A percentile compares a stretch with the other conserved stretches of the same genome.
phyloP scores from a whole-genome alignment of 2,888 invertebrate genomes.

The Pediacus dermestoides region DNA sequence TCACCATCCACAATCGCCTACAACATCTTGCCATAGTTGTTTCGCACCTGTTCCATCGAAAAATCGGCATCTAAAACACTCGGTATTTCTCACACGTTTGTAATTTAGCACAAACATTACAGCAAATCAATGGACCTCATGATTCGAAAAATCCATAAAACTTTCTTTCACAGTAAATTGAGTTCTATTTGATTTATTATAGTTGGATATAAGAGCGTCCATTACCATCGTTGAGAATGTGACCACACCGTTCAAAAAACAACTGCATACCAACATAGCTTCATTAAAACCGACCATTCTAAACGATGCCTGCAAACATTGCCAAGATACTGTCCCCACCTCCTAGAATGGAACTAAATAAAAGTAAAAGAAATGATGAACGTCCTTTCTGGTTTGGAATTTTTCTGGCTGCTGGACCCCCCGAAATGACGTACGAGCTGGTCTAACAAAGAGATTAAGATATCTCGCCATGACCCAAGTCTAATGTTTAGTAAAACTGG shows the following conservation, averaged over 20 bases:
- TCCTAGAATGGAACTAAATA: not conserved
- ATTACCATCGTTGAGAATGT: conserved; percentile 2
- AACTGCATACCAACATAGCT: too few species aligned
- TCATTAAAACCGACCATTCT: conserved; percentile 3
- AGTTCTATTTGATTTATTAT: conserved; percentile 3
- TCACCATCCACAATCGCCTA: too few species aligned
- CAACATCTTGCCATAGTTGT: too few species aligned
- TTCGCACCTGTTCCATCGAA: too few species aligned
- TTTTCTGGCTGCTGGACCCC: conserved; percentile 19
- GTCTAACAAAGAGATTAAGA: conserved; percentile 34
- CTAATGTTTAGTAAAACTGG: conserved; percentile 23
- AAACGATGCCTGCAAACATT: conserved; percentile 3
- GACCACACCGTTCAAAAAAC: conserved; percentile 1
- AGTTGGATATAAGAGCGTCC: conserved; percentile 1
- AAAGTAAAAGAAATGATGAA: conserved; percentile 1
- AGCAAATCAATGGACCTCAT: too few species aligned
- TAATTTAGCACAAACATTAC: too few species aligned
- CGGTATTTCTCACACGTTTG: too few species aligned
- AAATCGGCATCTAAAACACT: too few species aligned
- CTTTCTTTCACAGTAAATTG: conserved; percentile 5
- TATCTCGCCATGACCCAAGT: conserved; percentile 31
- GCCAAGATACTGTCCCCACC: conserved; percentile 2
- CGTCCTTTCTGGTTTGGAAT: conserved; percentile 2
- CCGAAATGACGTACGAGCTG: conserved; percentile 32
- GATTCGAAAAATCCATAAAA: conserved; percentile 3